Conservation (phyloP, 2,113 vertebrate species). For the Chauna torquata region DNA sequence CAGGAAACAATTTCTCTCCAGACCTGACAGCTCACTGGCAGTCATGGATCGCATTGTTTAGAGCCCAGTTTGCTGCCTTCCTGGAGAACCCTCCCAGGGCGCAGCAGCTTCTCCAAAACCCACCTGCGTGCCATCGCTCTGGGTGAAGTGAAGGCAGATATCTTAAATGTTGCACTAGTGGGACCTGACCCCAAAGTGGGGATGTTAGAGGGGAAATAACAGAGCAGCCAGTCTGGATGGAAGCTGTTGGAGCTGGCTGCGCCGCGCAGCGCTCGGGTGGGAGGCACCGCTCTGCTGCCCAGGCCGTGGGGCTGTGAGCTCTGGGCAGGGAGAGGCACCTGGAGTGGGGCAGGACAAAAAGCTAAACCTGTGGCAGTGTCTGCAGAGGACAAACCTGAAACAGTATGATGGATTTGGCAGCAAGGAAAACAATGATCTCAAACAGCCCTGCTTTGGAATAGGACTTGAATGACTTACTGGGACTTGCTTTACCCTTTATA, state of each 20-base stretch:
- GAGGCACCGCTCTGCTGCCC: neutral
- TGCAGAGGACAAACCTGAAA: neutral
- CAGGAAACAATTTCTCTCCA: neutral
- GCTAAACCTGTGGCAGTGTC: neutral
- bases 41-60: neutral
- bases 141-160: neutral
- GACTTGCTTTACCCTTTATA: neutral
- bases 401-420: neutral
- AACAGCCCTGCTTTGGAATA: neutral
- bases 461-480: fast-evolving
- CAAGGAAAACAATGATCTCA: neutral
- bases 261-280: neutral
- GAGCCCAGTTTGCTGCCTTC: neutral
- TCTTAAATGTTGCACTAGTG: neutral
- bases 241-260: neutral
- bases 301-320: too few relatives aligned
- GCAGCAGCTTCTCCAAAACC: neutral
- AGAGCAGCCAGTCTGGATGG: fast-evolving
- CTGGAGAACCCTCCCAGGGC: neutral
- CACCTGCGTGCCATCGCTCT: fast-evolving
- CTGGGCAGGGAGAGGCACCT: neutral
- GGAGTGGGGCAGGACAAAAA: too few relatives aligned
- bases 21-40: neutral
- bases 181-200: neutral
- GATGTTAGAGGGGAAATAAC: neutral